Conservation (phyloP, 2,113 vertebrate species). For the Anolis carolinensis region DNA sequence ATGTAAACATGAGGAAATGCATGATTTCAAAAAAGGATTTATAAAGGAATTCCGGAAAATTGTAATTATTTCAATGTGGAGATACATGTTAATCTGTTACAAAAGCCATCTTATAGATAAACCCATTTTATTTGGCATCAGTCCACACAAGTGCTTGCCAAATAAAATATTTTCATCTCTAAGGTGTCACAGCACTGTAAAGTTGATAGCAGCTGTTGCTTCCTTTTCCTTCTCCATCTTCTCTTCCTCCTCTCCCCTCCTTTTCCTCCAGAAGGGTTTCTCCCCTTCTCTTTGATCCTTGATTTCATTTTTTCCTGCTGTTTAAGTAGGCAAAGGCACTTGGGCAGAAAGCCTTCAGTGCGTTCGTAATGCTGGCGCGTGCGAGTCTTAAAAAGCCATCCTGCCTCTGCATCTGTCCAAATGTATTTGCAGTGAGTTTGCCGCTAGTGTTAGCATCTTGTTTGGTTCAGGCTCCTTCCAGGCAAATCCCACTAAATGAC, state of each 20-base stretch:
- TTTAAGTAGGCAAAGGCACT: conserved; percentile 3
- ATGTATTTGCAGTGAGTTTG: conserved; percentile 30
- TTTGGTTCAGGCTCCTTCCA: conserved; percentile 34
- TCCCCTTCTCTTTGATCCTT: neutral
- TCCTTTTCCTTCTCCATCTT: too few relatives aligned
- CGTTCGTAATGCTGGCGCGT: neutral
- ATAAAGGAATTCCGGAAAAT: too few relatives aligned
- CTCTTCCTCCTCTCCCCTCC: neutral
- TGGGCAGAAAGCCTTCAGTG: conserved; percentile 18
- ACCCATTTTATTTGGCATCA: neutral
- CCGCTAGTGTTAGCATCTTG: neutral
- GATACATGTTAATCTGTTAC: too few relatives aligned
- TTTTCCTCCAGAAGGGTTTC: neutral
- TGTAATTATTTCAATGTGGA: too few relatives aligned
- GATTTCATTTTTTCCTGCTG: neutral
- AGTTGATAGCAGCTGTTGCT: neutral
- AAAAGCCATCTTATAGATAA: too few relatives aligned
- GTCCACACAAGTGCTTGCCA: neutral
- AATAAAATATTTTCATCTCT: neutral
- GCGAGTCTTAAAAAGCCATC: neutral
- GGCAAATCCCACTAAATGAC: conserved; percentile 37
- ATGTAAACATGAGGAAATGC: too few relatives aligned
- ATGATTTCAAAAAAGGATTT: too few relatives aligned
- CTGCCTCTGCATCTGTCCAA: conserved; percentile 32
- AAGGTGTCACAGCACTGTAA: neutral